A percentile compares a stretch with the other conserved stretches of the same genome.
phyloP scores from a whole-genome alignment of 1,140 invertebrate species.

The Pachypeltis micranthus region DNA sequence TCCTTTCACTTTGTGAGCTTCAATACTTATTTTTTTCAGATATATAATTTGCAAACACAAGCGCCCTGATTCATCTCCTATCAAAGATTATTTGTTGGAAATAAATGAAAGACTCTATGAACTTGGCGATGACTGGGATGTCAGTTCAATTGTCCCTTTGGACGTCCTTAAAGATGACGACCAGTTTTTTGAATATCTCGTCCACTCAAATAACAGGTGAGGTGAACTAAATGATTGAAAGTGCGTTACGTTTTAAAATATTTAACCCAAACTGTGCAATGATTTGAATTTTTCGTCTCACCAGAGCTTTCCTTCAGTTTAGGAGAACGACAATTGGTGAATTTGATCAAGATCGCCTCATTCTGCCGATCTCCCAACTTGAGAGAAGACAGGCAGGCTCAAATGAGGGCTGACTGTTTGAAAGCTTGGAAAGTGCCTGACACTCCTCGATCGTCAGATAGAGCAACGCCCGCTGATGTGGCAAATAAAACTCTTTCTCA shows the following conservation, averaged over 20 bases:
- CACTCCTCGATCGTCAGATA: neutral
- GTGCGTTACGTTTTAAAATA: no score
- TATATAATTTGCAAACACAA: constrained; percentile 86
- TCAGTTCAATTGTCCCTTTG: constrained; percentile 54
- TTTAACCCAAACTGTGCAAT: no score
- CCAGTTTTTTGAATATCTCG: constrained; percentile 66
- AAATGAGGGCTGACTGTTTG: constrained; percentile 59
- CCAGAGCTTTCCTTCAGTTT: constrained; percentile 48
- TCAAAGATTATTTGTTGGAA: constrained; percentile 56
- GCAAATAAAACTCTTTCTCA: neutral
- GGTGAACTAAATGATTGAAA: constrained; percentile 29
- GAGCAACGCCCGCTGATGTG: neutral
- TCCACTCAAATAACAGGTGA: constrained; percentile 67
- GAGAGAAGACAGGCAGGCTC: constrained; percentile 55
- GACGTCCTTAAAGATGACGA: constrained; percentile 51
- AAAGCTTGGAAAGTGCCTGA: constrained; percentile 61
- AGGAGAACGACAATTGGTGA: constrained; percentile 60
- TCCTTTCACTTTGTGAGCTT: no score
- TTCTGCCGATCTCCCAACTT: constrained; percentile 61
- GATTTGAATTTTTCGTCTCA: no score
- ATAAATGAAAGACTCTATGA: constrained; percentile 50
- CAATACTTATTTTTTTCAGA: no score
- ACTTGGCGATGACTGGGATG: constrained; percentile 33
- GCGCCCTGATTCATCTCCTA: constrained; percentile 37
- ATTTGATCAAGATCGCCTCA: constrained; percentile 65